Percentiles rank a stretch among this genome's conserved stretches.
Evolutionary conservation across 1,140 invertebrate genomes (phyloP).

Genomic region (Drosophila serrata): DNA sequence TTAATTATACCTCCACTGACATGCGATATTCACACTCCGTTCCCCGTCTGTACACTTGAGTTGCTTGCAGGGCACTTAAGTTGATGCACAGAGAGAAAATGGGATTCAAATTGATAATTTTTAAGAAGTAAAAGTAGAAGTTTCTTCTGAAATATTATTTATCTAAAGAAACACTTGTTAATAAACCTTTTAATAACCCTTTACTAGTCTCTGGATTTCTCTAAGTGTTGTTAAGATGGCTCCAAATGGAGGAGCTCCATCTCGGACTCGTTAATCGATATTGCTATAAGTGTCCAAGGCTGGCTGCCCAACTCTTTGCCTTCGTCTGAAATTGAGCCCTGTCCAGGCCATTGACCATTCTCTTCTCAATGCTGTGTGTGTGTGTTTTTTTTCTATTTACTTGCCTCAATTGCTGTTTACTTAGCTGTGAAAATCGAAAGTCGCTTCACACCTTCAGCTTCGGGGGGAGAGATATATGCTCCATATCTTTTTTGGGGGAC

Average conservation of each 20-base stretch:
- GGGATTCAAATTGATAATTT: not conserved
- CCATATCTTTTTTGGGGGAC: slow-evolving; percentile 17
- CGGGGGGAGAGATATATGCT: not conserved
- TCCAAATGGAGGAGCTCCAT: slow-evolving; percentile 63
- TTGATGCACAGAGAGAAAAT: slow-evolving; percentile 21
- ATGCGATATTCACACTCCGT: slow-evolving; percentile 80
- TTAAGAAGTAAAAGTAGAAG: accelerated
- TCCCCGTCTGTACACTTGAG: slow-evolving; percentile 40
- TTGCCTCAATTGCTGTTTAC: slow-evolving; percentile 68
- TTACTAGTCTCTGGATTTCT: not conserved
- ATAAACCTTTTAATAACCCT: not conserved
- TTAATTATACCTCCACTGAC: slow-evolving; percentile 82
- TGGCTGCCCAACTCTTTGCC: slow-evolving; percentile 66
- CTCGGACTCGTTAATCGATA: slow-evolving; percentile 74
- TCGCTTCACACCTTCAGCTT: slow-evolving; percentile 68
- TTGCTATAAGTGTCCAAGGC: slow-evolving; percentile 34
- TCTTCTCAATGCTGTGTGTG: not conserved
- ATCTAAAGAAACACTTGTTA: not conserved
- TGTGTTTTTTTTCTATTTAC: slow-evolving; percentile 48
- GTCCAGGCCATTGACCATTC: slow-evolving; percentile 55
- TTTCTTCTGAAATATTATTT: not conserved
- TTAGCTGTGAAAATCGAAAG: slow-evolving; percentile 80
- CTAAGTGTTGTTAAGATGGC: slow-evolving; percentile 7
- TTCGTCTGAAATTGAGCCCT: slow-evolving; percentile 69
- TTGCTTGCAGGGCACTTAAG: slow-evolving; percentile 66